Evolutionary conservation across 2,888 invertebrate species (phyloP), one percentile per base, ranked within the genome.

Genomic region (Erebia palarica): DNA sequence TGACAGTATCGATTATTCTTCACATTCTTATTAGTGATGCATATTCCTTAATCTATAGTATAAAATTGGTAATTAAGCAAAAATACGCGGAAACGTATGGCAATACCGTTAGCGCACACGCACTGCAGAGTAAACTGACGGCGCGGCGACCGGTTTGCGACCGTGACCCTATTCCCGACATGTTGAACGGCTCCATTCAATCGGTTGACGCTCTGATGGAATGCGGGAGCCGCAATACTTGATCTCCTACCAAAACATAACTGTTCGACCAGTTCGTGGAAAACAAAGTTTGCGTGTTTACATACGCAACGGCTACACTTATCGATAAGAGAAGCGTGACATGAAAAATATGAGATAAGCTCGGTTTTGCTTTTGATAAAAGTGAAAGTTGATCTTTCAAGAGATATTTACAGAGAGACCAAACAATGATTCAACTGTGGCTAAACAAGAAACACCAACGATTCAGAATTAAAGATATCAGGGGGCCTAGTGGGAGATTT

Each of bases 111-210:
- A 79, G 75, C 69, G 75, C 69, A 69, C 74, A 77, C 73, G 76
- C 78, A 75, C 75, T 77, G 75, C 75, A 5, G 63, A 49, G 73
- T 75, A 71, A 77, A 73, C 68, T 71, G 80, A 82, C 82, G 76
- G 78, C 81, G 82, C 82, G 76, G 78, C 80, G 82, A 88, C 89
- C 90, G 89, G 89, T 88, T 84, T 70, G 78, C 85, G 90, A 81
- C 91, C 92, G 87, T 92, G 92, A 91, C 92, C 91, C 86, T 87
- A 84, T 90, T 89, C 86, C 86, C 86, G 84, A 88, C 86, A 84
- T 82, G 80, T 80, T 81, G 80, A 79, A 80, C 75, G 78, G 76
- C 79, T 80, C 85, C 81, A 82, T 86, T 84, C 82, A 85, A 84
- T 84, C 83, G 83, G 83, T 76, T 70, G 82, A 80, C 77, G 81